Evolutionary conservation across 2,113 vertebrate species (phyloP).

Genomic region (Isichthys henryi): DNA sequence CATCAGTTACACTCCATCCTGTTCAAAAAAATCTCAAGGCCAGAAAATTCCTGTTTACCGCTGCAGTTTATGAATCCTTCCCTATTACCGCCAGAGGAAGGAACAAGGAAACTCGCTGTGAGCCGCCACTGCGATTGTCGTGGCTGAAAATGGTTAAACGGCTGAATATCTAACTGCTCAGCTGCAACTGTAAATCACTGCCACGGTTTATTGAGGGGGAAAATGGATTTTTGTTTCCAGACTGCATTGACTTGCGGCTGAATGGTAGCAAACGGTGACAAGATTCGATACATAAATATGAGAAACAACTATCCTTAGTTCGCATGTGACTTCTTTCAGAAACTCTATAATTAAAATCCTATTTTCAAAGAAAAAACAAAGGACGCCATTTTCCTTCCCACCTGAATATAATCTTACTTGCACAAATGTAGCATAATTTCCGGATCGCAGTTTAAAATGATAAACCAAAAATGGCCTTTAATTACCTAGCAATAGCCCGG

Average conservation of each 20-base stretch:
- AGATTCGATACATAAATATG: neutral
- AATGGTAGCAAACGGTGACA: neutral
- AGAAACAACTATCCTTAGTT: conserved; percentile 30
- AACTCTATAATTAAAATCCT: conserved; percentile 41
- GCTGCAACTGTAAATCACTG: conserved; percentile 2
- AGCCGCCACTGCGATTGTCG: neutral
- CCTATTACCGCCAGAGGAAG: neutral
- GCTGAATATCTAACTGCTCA: neutral
- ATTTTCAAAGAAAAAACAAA: conserved; percentile 32
- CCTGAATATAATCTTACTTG: conserved; percentile 25
- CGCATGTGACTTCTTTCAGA: conserved; percentile 31
- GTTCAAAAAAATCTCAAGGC: conserved; percentile 17
- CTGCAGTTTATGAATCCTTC: neutral
- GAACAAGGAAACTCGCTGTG: neutral
- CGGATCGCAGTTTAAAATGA: conserved; percentile 14
- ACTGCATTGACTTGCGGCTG: neutral
- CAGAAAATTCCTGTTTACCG: conserved; percentile 29
- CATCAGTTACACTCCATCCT: conserved; percentile 40
- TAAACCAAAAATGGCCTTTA: conserved; percentile 24
- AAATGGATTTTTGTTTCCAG: neutral
- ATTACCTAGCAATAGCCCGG: conserved; percentile 37
- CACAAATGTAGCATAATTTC: conserved; percentile 7
- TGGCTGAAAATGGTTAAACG: neutral
- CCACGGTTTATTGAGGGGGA: neutral
- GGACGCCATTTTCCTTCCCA: conserved; percentile 23